phyloP scores from a whole-genome alignment of 2,888 invertebrate species.

The Hemaris fuciformis region DNA sequence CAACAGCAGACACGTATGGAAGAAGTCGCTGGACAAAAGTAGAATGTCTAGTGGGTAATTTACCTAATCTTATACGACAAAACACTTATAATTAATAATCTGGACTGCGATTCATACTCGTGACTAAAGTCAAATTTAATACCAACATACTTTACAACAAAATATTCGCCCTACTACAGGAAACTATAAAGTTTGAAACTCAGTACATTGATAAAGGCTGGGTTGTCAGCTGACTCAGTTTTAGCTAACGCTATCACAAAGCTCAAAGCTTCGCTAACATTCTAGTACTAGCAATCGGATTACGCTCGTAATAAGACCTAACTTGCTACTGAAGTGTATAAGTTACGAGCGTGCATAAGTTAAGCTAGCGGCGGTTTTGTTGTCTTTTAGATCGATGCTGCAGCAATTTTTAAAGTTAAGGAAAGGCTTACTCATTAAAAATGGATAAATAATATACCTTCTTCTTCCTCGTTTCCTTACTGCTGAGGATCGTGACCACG shows the following conservation, averaged over 20 bases:
- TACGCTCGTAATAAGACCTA: neutral
- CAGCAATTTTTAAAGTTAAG: no score
- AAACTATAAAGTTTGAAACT: neutral
- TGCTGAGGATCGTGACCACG: no score
- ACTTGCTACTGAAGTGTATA: neutral
- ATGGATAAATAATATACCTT: no score
- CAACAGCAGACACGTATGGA: no score
- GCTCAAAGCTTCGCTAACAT: slow-evolving; percentile 1
- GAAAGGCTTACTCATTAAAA: no score
- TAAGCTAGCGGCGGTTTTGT: neutral
- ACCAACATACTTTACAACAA: neutral
- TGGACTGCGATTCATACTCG: no score
- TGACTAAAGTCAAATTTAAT: neutral
- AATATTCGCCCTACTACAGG: neutral
- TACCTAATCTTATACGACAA: no score
- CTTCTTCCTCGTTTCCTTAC: no score
- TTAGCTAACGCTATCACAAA: neutral
- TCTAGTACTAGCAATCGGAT: neutral
- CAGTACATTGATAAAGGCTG: neutral
- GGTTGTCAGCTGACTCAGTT: neutral
- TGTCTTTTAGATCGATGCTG: neutral
- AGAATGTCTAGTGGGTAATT: no score
- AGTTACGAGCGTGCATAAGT: neutral
- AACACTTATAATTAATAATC: no score
- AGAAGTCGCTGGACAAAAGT: no score